Evolutionary conservation across 2,888 invertebrate genomes (phyloP).

Genomic region (Oscheius sp.): DNA sequence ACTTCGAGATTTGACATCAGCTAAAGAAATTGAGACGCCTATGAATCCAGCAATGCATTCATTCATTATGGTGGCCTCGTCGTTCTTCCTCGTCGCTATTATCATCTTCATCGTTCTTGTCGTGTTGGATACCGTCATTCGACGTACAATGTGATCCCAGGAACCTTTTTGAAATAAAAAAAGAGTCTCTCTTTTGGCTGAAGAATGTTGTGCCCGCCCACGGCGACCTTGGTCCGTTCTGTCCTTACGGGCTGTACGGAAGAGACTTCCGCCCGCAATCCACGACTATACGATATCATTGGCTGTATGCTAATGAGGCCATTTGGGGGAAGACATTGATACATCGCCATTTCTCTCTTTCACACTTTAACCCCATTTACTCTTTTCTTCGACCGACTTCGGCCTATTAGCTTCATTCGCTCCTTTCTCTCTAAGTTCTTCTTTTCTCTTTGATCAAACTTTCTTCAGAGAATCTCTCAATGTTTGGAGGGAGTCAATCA

Average conservation of each 20-base stretch:
- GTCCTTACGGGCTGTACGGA: slow-evolving; percentile 14
- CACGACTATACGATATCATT: slow-evolving; percentile 17
- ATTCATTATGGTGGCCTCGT: too few relatives aligned
- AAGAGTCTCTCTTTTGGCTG: slow-evolving; percentile 2
- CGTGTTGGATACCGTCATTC: too few relatives aligned
- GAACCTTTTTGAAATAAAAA: too few relatives aligned
- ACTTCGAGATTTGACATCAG: too few relatives aligned
- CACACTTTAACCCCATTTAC: background rate
- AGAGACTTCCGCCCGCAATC: slow-evolving; percentile 17
- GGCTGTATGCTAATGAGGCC: slow-evolving; percentile 23
- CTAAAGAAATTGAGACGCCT: too few relatives aligned
- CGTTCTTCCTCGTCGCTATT: background rate
- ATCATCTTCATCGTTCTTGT: background rate
- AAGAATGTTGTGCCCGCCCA: background rate
- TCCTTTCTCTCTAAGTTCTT: background rate
- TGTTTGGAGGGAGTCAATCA: background rate
- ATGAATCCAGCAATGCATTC: too few relatives aligned
- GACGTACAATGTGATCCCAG: too few relatives aligned
- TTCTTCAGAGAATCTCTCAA: background rate
- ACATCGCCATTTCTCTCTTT: slow-evolving; percentile 10
- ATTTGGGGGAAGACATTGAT: slow-evolving; percentile 1
- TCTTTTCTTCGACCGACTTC: background rate
- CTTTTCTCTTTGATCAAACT: background rate
- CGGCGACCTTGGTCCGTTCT: too few relatives aligned
- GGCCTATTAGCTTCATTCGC: background rate